These are phyloP conservation scores for Ernsta delagoae DNA, from an alignment of 2,888 invertebrate genomes.

Conservation along the genomic window DNA sequence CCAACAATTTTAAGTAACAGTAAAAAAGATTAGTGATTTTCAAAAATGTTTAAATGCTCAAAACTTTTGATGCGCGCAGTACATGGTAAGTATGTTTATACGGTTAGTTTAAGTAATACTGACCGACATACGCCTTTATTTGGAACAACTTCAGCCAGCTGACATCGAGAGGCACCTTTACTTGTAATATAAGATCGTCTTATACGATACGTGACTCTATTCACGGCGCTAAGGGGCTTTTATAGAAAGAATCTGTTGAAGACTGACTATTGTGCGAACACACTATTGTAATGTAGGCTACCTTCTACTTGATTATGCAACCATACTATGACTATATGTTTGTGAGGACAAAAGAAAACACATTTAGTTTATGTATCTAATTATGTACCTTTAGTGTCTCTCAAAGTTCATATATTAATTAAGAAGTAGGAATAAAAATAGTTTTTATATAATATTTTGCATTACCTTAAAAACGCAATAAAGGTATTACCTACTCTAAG, in stretches of 20 bases:
- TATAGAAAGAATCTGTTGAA: constrained; percentile 34
- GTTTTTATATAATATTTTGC: no score
- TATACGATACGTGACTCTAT: constrained; percentile 79
- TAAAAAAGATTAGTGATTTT: no score
- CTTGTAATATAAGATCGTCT: constrained; percentile 59
- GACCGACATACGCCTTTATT: not conserved
- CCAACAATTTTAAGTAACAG: no score
- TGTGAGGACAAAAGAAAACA: not conserved
- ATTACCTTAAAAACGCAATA: no score
- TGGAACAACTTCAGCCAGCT: constrained; percentile 6
- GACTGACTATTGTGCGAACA: constrained; percentile 20
- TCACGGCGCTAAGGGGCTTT: constrained; percentile 65
- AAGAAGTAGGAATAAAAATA: no score
- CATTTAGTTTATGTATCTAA: not conserved
- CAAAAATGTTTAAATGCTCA: no score
- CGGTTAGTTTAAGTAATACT: not conserved
- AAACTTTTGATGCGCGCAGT: no score
- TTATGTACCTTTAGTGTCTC: no score
- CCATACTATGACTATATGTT: not conserved
- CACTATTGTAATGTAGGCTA: constrained; percentile 20
- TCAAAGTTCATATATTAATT: no score
- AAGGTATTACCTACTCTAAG: no score
- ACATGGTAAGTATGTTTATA: no score
- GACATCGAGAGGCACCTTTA: constrained; percentile 48
- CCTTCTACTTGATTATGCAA: constrained; percentile 7